Conservation (phyloP, 2,888 invertebrate genomes). For the Lissocephala sabroskyi region DNA sequence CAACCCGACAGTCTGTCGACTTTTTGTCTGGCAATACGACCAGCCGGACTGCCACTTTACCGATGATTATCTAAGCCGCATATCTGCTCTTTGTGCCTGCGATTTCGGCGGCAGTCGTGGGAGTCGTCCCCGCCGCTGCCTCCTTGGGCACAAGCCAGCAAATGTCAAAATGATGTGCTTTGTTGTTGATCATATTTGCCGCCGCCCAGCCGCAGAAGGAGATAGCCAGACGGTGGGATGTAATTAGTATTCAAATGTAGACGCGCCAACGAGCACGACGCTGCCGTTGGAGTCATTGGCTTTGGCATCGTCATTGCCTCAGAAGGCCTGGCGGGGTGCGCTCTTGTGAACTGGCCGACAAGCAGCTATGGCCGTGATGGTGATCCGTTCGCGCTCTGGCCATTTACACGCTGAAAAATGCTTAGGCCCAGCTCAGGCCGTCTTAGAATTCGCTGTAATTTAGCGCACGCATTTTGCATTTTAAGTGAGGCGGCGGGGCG, state of each 20-base stretch:
- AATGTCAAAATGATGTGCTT: conserved; percentile 67
- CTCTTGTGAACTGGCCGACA: background rate
- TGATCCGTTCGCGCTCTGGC: conserved; percentile 18
- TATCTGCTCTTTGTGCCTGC: too few relatives aligned
- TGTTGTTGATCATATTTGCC: conserved; percentile 66
- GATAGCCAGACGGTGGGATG: conserved; percentile 34
- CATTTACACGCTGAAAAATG: conserved; percentile 53
- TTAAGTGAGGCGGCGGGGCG: conserved; percentile 45
- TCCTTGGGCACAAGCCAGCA: conserved; percentile 6
- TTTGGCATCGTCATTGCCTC: background rate
- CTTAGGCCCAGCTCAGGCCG: conserved; percentile 30
- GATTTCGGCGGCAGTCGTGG: conserved; percentile 48
- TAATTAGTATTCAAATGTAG: conserved; percentile 63
- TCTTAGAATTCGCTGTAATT: conserved; percentile 65
- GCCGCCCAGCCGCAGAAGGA: conserved; percentile 29
- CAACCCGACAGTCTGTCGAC: conserved; percentile 33
- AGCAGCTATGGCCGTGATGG: background rate
- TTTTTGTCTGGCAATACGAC: conserved; percentile 21
- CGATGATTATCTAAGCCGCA: conserved; percentile 54
- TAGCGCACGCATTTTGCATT: conserved; percentile 71
- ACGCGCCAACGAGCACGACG: conserved; percentile 52
- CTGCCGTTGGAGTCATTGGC: background rate
- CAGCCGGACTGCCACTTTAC: too few relatives aligned
- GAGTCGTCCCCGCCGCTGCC: conserved; percentile 25
- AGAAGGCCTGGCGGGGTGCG: background rate